Evolutionary conservation across 1,140 invertebrate genomes (phyloP), one percentile per base, ranked within the genome.

Genomic region (Caerostris darwini): DNA sequence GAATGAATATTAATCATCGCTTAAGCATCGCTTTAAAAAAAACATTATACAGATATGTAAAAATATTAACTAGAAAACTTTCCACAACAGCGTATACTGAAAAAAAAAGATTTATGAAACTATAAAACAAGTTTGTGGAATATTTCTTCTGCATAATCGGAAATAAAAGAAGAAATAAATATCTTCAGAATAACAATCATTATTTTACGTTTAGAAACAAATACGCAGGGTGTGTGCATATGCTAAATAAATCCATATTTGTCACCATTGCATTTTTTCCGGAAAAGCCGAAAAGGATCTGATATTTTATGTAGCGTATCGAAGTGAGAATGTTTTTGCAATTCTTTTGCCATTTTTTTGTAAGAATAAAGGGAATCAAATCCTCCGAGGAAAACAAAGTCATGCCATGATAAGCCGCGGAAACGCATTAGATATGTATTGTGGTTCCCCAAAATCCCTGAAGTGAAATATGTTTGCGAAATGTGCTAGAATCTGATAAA

Each of bases 341-440:
- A 3, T 12, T 12, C 53, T 53, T 77, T 77, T 77, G 5, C 12
- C 1, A 3, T 5, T 10, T 77, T 77, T 71, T 71, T 50, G 34
- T 71, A 71, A 71, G 19, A 71, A 71, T 7, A 77, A 77, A 53
- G 34, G 4, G 71, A 77, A 53, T 77, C 71, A 77, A 77, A 77
- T 77, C 53, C 69, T 77, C 71, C 12, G 34, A 77, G 71, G 71
- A 53, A 77, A 77, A 77, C 50, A 77, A 50, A 77, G 71, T 12
- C 71, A 53, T 19, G 71, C 53, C 71, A 77, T 77, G 71, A 77
- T 77, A 77, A 77, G 71, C 71, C 71, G 71, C 71, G 14, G 71
- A 77, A 53, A 77, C 10, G 71, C 71, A 77, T 77, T 77, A 77
- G 71, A 77, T 53, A 77, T 77, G 71, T 77, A 77, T 77, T 77